Evolutionary conservation across 2,888 invertebrate species (phyloP).

Genomic region (Lingula anatina): DNA sequence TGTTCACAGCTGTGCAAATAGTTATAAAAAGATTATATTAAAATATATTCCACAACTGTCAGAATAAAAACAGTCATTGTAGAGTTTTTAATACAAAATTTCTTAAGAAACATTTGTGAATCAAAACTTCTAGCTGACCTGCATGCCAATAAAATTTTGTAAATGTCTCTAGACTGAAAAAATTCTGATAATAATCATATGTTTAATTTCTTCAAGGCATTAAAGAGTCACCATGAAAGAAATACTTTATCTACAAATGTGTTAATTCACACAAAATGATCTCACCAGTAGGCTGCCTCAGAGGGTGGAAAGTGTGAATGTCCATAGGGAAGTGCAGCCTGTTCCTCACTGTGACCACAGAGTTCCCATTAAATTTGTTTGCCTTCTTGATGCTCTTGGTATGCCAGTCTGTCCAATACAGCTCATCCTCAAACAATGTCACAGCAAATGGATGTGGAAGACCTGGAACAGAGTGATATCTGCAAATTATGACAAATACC

Average conservation of each 20-base stretch:
- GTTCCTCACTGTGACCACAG: conserved; percentile 61
- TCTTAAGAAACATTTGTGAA: too few relatives aligned
- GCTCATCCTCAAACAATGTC: conserved; percentile 83
- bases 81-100: too few relatives aligned
- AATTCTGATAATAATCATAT: too few relatives aligned
- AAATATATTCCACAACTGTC: too few relatives aligned
- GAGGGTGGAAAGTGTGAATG: conserved; percentile 62
- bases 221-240: not conserved
- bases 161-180: too few relatives aligned
- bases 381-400: conserved; percentile 82
- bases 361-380: conserved; percentile 55
- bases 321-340: conserved; percentile 86
- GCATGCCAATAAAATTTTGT: too few relatives aligned
- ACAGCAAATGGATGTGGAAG: conserved; percentile 86
- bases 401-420: conserved; percentile 93
- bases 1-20: conserved; percentile 61
- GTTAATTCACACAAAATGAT: too few relatives aligned
- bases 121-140: too few relatives aligned
- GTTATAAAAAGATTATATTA: too few relatives aligned
- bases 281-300: conserved; percentile 52
- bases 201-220: too few relatives aligned
- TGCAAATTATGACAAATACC: not conserved
- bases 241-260: not conserved
- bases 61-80: too few relatives aligned
- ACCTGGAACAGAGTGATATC: conserved; percentile 58